phyloP scores from a whole-genome alignment of 2,113 vertebrate genomes.

The Garra rufa region DNA sequence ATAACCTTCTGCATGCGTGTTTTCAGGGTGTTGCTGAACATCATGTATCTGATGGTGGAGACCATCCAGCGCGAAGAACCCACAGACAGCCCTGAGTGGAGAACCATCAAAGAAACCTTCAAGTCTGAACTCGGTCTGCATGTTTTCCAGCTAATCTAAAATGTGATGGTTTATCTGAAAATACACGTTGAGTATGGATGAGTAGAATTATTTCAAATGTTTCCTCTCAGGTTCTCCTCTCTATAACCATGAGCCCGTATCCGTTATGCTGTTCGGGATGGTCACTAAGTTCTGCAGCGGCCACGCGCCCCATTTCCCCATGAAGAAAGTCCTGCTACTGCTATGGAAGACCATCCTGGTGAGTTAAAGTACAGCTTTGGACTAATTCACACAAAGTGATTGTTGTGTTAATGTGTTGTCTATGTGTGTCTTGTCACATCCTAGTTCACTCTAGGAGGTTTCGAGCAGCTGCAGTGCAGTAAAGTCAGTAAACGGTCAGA shows the following conservation, averaged over 20 bases:
- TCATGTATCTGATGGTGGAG: constrained; percentile 98
- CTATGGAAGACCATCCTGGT: constrained; percentile 97
- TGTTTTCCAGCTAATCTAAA: neutral
- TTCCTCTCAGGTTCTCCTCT: constrained; percentile 83
- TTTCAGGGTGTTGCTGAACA: constrained; percentile 91
- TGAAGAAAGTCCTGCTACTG: constrained; percentile 95
- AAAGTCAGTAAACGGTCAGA: constrained; percentile 86
- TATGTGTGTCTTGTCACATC: constrained; percentile 38
- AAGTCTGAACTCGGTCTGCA: constrained; percentile 87
- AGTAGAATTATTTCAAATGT: neutral
- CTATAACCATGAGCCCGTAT: constrained; percentile 94
- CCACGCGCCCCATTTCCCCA: constrained; percentile 95
- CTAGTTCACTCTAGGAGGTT: constrained; percentile 94
- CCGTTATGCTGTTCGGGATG: constrained; percentile 96
- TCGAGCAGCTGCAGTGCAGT: constrained; percentile 91
- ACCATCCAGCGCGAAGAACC: constrained; percentile 90
- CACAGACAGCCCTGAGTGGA: constrained; percentile 90
- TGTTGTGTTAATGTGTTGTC: neutral
- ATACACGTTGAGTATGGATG: constrained; percentile 63
- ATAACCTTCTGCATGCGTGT: neutral
- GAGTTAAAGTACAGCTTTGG: constrained; percentile 48
- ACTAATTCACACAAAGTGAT: no score
- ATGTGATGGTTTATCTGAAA: neutral
- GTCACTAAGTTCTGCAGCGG: constrained; percentile 98
- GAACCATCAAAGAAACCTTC: constrained; percentile 88